Evolutionary conservation across 2,113 vertebrate genomes (phyloP).

Genomic region (Crotalus helleri): DNA sequence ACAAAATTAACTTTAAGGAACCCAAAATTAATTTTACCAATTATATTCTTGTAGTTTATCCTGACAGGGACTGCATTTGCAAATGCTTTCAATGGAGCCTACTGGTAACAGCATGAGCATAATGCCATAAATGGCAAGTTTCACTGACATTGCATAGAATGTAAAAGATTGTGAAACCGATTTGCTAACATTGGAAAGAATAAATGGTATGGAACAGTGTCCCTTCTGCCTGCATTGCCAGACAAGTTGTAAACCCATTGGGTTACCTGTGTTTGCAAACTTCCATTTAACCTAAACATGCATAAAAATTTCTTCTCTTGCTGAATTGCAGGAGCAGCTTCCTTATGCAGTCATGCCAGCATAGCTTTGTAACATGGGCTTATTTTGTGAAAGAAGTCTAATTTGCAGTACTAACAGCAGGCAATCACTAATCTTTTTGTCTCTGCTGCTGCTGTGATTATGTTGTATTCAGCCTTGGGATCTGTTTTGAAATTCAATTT

Average conservation of each 20-base stretch:
- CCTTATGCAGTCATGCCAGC: conserved; percentile 2
- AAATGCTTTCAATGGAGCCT: background rate
- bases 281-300: conserved; percentile 17
- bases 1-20: background rate
- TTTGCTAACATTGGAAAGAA: background rate
- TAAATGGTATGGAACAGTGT: background rate
- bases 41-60: background rate
- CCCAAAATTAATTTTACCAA: background rate
- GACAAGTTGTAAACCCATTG: conserved; percentile 4
- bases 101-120: background rate
- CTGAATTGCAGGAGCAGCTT: background rate
- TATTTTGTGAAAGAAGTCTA: conserved; percentile 29
- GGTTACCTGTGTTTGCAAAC: conserved; percentile 18
- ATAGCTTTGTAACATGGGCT: conserved; percentile 13
- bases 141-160: background rate
- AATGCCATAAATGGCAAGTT: background rate
- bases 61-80: background rate
- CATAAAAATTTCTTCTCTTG: conserved; percentile 17
- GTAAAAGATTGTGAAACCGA: background rate
- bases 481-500: conserved; percentile 19
- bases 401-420: conserved; percentile 29
- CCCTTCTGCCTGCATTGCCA: background rate
- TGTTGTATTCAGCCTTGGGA: background rate
- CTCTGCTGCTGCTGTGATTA: conserved; percentile 12
- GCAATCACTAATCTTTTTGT: conserved; percentile 37